These are phyloP conservation scores for Emydoidea blandingii DNA, from an alignment of 2,797 vertebrate genomes.

Conservation along the genomic window DNA sequence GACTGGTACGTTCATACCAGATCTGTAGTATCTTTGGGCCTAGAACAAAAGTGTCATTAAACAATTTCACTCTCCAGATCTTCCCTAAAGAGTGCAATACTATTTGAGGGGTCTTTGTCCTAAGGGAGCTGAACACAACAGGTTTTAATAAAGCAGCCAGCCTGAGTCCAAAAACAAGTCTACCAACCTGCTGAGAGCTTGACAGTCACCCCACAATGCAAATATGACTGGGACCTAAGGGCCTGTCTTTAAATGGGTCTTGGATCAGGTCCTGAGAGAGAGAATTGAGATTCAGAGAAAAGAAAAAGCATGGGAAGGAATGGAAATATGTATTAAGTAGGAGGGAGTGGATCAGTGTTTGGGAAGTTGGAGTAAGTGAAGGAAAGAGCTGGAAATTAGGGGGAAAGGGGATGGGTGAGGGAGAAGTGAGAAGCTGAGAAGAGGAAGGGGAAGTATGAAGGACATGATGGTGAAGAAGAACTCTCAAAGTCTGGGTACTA, in stretches of 20 bases:
- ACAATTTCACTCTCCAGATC: no score
- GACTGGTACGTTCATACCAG: no score
- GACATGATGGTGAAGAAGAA: no score
- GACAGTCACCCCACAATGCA: neutral
- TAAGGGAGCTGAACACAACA: no score
- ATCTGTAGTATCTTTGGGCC: no score
- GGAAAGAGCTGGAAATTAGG: neutral
- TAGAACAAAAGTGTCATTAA: no score
- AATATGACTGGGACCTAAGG: neutral
- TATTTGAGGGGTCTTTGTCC: no score
- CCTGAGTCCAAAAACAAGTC: neutral
- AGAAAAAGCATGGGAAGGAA: neutral
- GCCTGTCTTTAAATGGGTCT: neutral
- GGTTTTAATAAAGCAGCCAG: no score
- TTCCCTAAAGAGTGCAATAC: neutral
- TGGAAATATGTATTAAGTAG: neutral
- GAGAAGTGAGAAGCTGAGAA: no score
- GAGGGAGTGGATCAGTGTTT: neutral
- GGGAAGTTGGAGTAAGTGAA: neutral
- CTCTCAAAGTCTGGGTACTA: no score
- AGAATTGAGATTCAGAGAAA: neutral
- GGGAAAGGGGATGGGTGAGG: no score
- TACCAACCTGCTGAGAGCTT: neutral
- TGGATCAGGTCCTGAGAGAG: neutral
- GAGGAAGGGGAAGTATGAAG: no score